These are phyloP conservation scores for Lacerta viridis DNA, from an alignment of 2,797 vertebrate species.

Conservation along the genomic window DNA sequence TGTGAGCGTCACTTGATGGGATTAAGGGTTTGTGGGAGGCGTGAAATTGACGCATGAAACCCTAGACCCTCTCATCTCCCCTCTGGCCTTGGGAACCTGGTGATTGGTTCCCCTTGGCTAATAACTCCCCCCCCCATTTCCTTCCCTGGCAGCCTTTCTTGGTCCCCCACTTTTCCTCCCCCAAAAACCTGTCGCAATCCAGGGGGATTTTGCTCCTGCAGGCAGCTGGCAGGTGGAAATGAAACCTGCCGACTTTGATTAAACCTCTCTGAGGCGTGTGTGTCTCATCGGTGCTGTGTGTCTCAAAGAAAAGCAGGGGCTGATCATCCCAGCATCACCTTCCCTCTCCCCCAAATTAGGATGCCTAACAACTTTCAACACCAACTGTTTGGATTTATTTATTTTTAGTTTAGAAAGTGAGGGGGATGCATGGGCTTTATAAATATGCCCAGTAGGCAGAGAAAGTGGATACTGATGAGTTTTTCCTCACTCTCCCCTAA, in stretches of 20 bases:
- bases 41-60: conserved; percentile 33
- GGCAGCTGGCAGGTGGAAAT: conserved; percentile 48
- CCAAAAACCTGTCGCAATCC: neutral
- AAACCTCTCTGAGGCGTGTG: conserved; percentile 28
- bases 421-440: neutral
- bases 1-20: conserved; percentile 37
- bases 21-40: conserved; percentile 46
- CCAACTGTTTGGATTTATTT: neutral
- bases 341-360: neutral
- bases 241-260: conserved; percentile 48
- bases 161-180: neutral
- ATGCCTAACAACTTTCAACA: neutral
- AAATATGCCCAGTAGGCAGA: neutral
- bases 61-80: neutral
- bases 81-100: conserved; percentile 6
- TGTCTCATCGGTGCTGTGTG: conserved; percentile 9
- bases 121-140: neutral
- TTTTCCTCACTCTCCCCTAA: neutral
- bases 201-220: conserved; percentile 37
- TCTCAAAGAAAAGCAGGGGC: neutral
- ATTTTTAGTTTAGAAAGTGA: neutral
- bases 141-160: neutral
- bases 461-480: neutral
- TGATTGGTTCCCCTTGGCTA: conserved; percentile 15
- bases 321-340: neutral